These are phyloP conservation scores for Rhinoraja longicauda DNA, from an alignment of 2,797 vertebrate species.

Conservation along the genomic window DNA sequence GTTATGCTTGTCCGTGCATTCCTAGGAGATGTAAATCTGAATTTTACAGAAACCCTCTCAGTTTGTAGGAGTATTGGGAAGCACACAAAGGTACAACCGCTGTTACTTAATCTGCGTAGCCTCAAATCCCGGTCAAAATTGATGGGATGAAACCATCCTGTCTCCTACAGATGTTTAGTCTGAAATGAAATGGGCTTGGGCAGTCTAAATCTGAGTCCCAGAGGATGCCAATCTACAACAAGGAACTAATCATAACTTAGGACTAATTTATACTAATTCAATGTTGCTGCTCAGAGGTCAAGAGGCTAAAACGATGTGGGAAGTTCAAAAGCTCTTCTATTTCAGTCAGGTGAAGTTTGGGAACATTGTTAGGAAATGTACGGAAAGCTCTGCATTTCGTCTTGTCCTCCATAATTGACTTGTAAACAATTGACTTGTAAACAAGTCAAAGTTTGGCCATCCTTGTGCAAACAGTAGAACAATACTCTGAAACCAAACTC, in stretches of 20 bases:
- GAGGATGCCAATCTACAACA: constrained; percentile 25
- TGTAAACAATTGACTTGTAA: neutral
- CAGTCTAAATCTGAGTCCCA: constrained; percentile 6
- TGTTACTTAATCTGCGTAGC: neutral
- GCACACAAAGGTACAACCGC: neutral
- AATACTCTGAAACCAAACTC: neutral
- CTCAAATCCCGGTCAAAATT: neutral
- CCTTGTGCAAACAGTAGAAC: neutral
- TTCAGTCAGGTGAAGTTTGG: neutral
- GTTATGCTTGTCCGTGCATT: neutral
- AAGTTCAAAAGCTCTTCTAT: constrained; percentile 10
- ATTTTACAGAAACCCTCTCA: neutral
- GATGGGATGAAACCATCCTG: constrained; percentile 12
- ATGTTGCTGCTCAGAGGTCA: neutral
- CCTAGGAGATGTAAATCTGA: neutral
- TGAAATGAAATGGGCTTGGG: neutral
- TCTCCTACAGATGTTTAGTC: constrained; percentile 33
- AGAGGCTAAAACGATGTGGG: constrained; percentile 9
- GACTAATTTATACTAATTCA: constrained; percentile 34
- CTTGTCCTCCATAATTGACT: neutral
- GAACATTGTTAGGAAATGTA: neutral
- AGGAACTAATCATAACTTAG: constrained; percentile 28
- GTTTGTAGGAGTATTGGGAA: neutral
- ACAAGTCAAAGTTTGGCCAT: neutral
- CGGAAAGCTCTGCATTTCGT: neutral